Percentiles rank a stretch among this genome's conserved stretches.
These are phyloP conservation scores for Corythaeola cristata DNA, from an alignment of 2,113 vertebrate species.

Conservation along the genomic window DNA sequence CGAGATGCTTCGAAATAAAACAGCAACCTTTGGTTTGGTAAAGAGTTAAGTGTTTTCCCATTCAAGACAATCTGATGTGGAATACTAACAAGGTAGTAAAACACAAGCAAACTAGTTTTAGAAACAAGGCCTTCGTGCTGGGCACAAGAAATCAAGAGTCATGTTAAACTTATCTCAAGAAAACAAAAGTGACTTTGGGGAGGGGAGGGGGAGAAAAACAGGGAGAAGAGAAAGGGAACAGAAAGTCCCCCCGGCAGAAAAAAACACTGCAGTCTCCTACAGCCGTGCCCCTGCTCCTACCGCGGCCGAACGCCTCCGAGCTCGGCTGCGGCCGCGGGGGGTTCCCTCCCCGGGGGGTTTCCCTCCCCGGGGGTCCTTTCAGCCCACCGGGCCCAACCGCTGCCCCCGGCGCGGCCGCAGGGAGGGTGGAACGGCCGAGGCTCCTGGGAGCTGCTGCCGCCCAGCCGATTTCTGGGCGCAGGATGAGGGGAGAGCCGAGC, in stretches of 20 bases:
- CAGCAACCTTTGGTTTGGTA: constrained; percentile 83
- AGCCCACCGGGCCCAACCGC: neutral
- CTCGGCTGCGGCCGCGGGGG: neutral
- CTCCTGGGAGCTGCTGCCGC: constrained; percentile 13
- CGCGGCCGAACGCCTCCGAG: neutral
- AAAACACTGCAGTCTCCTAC: neutral
- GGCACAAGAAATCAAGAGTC: constrained; percentile 71
- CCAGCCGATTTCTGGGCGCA: neutral
- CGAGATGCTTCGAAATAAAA: constrained; percentile 73
- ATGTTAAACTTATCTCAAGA: constrained; percentile 62
- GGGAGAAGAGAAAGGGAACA: constrained; percentile 2
- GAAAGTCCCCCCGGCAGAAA: neutral
- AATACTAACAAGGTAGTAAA: constrained; percentile 75
- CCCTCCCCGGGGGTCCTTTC: neutral
- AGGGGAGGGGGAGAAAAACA: neutral
- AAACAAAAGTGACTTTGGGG: constrained; percentile 43
- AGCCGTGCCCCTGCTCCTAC: neutral
- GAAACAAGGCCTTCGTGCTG: constrained; percentile 76
- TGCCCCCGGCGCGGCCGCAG: neutral
- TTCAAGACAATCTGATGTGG: constrained; percentile 72
- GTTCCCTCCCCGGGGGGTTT: neutral
- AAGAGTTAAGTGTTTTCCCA: constrained; percentile 73
- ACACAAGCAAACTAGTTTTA: constrained; percentile 65
- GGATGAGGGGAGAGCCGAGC: constrained; percentile 10
- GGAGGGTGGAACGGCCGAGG: neutral